A percentile compares a stretch with the other conserved stretches of the same genome.
These are phyloP conservation scores for Zeus faber DNA, from an alignment of 2,113 vertebrate species.

Conservation along the genomic window DNA sequence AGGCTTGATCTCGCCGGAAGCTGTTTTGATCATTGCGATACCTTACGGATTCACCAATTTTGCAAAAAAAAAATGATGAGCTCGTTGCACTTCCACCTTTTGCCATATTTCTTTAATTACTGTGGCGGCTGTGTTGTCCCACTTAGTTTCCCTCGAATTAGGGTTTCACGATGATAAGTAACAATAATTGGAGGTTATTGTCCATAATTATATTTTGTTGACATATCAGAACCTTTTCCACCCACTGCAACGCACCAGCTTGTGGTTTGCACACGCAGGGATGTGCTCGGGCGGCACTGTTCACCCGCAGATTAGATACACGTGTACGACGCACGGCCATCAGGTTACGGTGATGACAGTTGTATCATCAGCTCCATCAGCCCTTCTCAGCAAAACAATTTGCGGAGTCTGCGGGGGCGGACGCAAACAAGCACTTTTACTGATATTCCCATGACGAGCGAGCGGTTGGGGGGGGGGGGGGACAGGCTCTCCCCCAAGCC, in stretches of 20 bases:
- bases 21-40: conserved; percentile 52
- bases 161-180: too few relatives aligned
- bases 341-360: conserved; percentile 62
- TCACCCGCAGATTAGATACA: too few relatives aligned
- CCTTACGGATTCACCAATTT: conserved; percentile 56
- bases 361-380: conserved; percentile 61
- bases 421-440: conserved; percentile 61
- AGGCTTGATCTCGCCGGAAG: conserved; percentile 37
- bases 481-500: too few relatives aligned
- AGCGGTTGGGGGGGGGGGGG: too few relatives aligned
- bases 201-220: too few relatives aligned
- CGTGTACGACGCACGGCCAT: conserved; percentile 49
- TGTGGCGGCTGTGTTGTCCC: conserved; percentile 37
- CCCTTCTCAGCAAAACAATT: conserved; percentile 56
- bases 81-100: conserved; percentile 47
- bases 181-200: too few relatives aligned
- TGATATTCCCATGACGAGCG: conserved; percentile 48
- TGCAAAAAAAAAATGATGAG: conserved; percentile 41
- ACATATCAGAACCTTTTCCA: too few relatives aligned
- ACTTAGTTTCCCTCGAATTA: conserved; percentile 40
- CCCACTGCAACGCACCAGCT: too few relatives aligned
- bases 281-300: too few relatives aligned
- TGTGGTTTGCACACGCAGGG: too few relatives aligned
- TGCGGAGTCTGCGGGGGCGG: conserved; percentile 47
- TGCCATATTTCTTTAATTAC: conserved; percentile 48